Evolutionary conservation across 2,113 vertebrate genomes (phyloP).

Genomic region (Phoenicopterus ruber): DNA sequence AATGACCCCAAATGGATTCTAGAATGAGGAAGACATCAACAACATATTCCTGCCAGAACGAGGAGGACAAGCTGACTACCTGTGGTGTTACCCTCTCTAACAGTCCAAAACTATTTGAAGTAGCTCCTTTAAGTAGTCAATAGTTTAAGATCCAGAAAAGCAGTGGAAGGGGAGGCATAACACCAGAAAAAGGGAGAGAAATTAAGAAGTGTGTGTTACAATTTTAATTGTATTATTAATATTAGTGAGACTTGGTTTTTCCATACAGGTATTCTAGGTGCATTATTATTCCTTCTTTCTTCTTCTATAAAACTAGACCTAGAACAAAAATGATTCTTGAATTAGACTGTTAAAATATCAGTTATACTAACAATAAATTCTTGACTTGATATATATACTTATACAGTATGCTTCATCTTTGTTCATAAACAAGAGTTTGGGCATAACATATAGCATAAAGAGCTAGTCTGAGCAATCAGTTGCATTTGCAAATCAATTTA

Average conservation of each 20-base stretch:
- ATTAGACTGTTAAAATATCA: not conserved
- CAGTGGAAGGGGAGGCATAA: not conserved
- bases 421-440: not conserved
- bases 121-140: not conserved
- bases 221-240: not conserved
- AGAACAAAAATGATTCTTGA: not conserved
- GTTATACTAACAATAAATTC: not conserved
- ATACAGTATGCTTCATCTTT: not conserved
- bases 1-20: not conserved
- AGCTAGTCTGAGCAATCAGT: not conserved
- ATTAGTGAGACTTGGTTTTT: not conserved
- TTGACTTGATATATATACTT: not conserved
- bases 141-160: not conserved
- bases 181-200: not conserved
- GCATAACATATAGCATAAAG: not conserved
- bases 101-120: not conserved
- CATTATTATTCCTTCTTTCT: not conserved
- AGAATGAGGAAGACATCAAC: not conserved
- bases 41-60: not conserved
- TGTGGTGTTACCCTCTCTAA: not conserved
- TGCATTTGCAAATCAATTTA: constrained; percentile 16
- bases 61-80: not conserved
- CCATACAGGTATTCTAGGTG: not conserved
- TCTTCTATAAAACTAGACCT: not conserved
- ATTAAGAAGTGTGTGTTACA: not conserved